Evolutionary conservation across 2,888 invertebrate genomes (phyloP).

Genomic region (Phragmatobia fuliginosa): DNA sequence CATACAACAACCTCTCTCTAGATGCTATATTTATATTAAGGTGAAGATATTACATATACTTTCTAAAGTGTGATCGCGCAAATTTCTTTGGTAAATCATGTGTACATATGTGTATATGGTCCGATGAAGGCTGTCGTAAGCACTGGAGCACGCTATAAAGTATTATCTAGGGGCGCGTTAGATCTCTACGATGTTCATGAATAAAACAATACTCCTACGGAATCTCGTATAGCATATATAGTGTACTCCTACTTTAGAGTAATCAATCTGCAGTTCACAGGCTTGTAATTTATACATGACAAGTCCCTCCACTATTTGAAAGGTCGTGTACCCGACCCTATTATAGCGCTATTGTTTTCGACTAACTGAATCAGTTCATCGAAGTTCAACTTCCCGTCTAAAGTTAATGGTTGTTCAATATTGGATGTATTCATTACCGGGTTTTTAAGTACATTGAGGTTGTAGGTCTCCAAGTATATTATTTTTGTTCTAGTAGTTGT

Average conservation of each 20-base stretch:
- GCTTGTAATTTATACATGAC: slow-evolving; percentile 48
- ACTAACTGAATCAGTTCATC: slow-evolving; percentile 35
- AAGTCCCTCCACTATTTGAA: slow-evolving; percentile 26
- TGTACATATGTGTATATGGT: slow-evolving; percentile 4
- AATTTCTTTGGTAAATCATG: slow-evolving; percentile 8
- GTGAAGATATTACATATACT: not conserved
- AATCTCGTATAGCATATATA: slow-evolving; percentile 51
- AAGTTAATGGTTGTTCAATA: slow-evolving; percentile 24
- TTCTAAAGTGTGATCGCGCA: not conserved
- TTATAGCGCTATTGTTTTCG: slow-evolving; percentile 38
- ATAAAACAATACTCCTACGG: slow-evolving; percentile 60
- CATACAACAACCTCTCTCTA: too few species aligned
- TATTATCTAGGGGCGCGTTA: slow-evolving; percentile 42
- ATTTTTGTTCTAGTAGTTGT: slow-evolving; percentile 10
- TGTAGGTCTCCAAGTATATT: not conserved
- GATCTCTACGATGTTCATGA: slow-evolving; percentile 55
- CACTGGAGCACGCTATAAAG: slow-evolving; percentile 23
- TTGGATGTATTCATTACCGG: slow-evolving; percentile 15
- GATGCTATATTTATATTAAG: not conserved
- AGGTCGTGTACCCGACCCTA: slow-evolving; percentile 26
- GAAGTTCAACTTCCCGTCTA: slow-evolving; percentile 17
- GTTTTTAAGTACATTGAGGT: not conserved
- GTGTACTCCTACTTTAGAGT: slow-evolving; percentile 32
- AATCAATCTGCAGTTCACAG: slow-evolving; percentile 50
- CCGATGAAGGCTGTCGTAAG: slow-evolving; percentile 15